Conservation (phyloP, 1,140 invertebrate species). For the Drosophila kepulauana region DNA sequence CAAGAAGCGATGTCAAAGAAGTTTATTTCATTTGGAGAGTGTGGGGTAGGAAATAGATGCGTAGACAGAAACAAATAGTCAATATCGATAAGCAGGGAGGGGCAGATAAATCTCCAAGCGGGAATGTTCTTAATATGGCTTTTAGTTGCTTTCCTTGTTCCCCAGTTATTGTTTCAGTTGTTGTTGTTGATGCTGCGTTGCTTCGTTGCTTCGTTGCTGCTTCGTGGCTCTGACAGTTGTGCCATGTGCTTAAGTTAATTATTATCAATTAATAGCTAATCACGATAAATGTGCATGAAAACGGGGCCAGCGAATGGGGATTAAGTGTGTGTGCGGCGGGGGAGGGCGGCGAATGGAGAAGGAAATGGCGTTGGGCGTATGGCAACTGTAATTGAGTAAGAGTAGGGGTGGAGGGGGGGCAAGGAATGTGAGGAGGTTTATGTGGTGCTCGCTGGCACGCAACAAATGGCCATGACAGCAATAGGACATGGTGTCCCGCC, state of each 20-base stretch:
- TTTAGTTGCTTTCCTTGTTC: conserved; percentile 34
- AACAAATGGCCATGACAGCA: conserved; percentile 59
- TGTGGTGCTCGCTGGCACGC: conserved; percentile 37
- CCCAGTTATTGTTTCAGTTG: conserved; percentile 8
- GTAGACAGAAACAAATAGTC: conserved; percentile 25
- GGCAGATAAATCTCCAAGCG: conserved; percentile 36
- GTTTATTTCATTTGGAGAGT: not conserved
- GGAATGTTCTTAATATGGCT: conserved; percentile 51
- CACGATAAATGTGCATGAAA: conserved; percentile 82
- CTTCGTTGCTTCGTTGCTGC: conserved; percentile 4
- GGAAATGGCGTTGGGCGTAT: not conserved
- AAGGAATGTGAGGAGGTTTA: not conserved
- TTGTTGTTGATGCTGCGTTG: conserved; percentile 16
- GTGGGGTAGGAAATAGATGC: not conserved
- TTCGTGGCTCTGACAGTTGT: conserved; percentile 54
- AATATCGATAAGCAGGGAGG: conserved; percentile 27
- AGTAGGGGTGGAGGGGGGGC: not conserved
- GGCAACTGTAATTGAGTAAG: conserved; percentile 20
- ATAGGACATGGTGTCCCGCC: conserved; percentile 26
- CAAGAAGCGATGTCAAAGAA: conserved; percentile 13
- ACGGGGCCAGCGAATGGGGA: conserved; percentile 37
- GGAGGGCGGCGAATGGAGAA: too few relatives aligned
- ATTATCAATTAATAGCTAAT: conserved; percentile 83
- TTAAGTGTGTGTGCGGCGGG: too few relatives aligned
- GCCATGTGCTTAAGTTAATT: conserved; percentile 80